A percentile compares a stretch with the other conserved stretches of the same genome.
Conservation (phyloP, 2,113 vertebrate species). For the Sclerurus mexicanus region DNA sequence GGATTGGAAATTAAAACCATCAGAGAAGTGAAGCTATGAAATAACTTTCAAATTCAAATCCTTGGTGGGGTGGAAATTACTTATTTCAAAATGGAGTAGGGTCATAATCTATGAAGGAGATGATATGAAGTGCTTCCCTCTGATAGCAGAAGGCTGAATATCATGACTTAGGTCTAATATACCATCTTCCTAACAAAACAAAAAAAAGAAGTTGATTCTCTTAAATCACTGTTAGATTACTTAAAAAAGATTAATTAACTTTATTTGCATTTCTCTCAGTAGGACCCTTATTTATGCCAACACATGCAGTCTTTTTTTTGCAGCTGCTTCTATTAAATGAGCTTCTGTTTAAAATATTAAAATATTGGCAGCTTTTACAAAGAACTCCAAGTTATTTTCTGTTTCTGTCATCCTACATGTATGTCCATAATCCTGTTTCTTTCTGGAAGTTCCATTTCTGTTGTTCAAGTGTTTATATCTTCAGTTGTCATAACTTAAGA, state of each 20-base stretch:
- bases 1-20: not conserved
- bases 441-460: not conserved
- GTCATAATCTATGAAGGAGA: not conserved
- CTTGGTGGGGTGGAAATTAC: accelerated
- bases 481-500: not conserved
- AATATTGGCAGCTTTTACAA: not conserved
- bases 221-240: not conserved
- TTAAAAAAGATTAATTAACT: not conserved
- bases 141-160: not conserved
- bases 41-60: not conserved
- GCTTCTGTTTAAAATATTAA: not conserved
- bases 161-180: not conserved
- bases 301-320: not conserved
- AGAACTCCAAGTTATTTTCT: not conserved
- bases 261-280: not conserved
- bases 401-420: not conserved
- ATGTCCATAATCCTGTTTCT: not conserved
- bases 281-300: not conserved
- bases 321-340: not conserved
- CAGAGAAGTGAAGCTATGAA: not conserved
- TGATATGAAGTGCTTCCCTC: not conserved
- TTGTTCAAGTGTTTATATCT: not conserved
- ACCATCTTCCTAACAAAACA: not conserved
- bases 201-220: not conserved
- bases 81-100: not conserved